Evolutionary conservation across 2,888 invertebrate genomes (phyloP), one percentile per base, ranked within the genome.

Genomic region (Metacarcinus magister): DNA sequence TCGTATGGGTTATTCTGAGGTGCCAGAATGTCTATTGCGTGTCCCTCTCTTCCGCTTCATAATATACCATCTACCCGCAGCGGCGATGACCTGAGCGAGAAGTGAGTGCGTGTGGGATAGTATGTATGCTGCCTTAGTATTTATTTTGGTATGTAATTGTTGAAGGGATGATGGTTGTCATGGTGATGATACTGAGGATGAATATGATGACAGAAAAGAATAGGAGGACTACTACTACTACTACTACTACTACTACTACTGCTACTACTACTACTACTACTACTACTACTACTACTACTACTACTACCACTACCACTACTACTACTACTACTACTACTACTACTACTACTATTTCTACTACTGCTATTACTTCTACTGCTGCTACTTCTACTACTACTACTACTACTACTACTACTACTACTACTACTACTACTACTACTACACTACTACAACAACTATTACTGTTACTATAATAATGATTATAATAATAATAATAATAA

Each of bases 361-460:
- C 28, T 82, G 7, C 82, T 82, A 4, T 19, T 82, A 4, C 82
- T 82, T 5, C 82, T 82, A 4, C 82, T 82, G 7, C 82, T 82
- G 5, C 82, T 82, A 5, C 82, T 82, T n/a, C 82, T 82, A 82
- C 82, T 82, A 82, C 82, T 82, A 82, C 82, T 82, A 82, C 82
- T 82, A 82, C 82, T 82, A 82, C 82, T 82, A 82, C 82, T 82
- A 82, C 82, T n/a, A 82, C 82, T n/a, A 82, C 82, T 82, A 82
- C 82, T 82, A 82, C 82, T 82, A 82, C 82, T 82, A 82, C 82
- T 82, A 82, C 82, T 82, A 82, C 82, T 82, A 82, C 82, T 82
- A 82, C 82, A 54, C 54, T 54, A 54, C 54, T 54, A 54, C 54
- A 13, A 54, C 54, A 13, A 54, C 54, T 54, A 54, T 16, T 54